Conservation (phyloP, 2,888 invertebrate genomes). For the Cheilosia vernalis region DNA sequence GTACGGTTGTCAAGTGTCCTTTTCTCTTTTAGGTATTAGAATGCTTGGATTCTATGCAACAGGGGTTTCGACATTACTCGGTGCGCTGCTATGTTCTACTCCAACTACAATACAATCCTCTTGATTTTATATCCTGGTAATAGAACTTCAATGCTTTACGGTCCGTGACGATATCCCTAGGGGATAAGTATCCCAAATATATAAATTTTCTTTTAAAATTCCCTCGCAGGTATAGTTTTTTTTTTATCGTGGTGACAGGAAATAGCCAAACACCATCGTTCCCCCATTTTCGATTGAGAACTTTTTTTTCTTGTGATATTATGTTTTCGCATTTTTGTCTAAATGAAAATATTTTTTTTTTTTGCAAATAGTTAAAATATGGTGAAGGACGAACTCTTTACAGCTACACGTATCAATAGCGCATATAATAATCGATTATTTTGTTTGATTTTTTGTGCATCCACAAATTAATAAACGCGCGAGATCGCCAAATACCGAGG, state of each 20-base stretch:
- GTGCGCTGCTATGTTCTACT: not conserved
- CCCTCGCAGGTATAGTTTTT: too few relatives aligned
- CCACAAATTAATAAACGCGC: conserved; percentile 5
- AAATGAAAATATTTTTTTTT: too few relatives aligned
- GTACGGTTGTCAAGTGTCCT: not conserved
- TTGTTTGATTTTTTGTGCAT: not conserved
- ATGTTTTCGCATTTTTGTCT: too few relatives aligned
- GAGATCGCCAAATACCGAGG: conserved; percentile 3
- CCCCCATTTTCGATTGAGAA: too few relatives aligned
- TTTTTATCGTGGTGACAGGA: too few relatives aligned
- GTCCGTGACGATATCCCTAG: conserved; percentile 38
- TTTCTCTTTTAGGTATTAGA: conserved; percentile 16
- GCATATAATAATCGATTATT: too few relatives aligned
- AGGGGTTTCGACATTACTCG: conserved; percentile 19
- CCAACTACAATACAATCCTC: not conserved
- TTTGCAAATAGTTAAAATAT: too few relatives aligned
- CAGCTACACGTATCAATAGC: too few relatives aligned
- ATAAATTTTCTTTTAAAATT: conserved; percentile 9
- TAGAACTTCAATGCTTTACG: conserved; percentile 54
- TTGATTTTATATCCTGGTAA: conserved; percentile 10
- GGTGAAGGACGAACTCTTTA: too few relatives aligned
- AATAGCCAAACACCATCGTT: too few relatives aligned
- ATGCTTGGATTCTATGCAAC: conserved; percentile 48
- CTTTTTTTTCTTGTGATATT: too few relatives aligned
- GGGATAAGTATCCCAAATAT: conserved; percentile 38